phyloP scores from a whole-genome alignment of 92 coral and sea anemone species.

The Paragorgia papillata region DNA sequence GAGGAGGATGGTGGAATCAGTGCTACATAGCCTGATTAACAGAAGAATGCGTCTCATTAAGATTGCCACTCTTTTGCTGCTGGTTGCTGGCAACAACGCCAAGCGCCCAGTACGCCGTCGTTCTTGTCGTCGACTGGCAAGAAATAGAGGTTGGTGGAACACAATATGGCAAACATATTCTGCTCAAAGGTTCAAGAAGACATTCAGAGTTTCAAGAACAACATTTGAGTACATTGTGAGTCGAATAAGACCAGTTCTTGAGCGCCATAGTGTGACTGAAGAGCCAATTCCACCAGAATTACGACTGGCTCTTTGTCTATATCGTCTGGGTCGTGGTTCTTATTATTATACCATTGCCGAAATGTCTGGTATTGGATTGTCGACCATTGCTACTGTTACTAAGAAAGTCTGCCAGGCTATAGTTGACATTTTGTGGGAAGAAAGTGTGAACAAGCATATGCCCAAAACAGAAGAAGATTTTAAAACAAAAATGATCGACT shows the following conservation, averaged over 20 bases:
- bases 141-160: constrained; percentile 25
- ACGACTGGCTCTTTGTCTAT: constrained; percentile 11
- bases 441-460: constrained; percentile 5
- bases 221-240: constrained; percentile 10
- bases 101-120: not conserved
- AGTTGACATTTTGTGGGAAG: not conserved
- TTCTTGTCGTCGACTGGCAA: constrained; percentile 4
- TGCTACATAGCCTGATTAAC: not conserved
- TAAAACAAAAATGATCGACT: constrained; percentile 48
- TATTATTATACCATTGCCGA: constrained; percentile 24
- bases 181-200: constrained; percentile 14
- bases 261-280: constrained; percentile 10
- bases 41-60: not conserved
- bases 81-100: constrained; percentile 3
- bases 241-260: not conserved
- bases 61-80: not conserved
- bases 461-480: constrained; percentile 15
- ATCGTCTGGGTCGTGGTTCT: constrained; percentile 28
- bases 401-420: not conserved
- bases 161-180: constrained; percentile 9
- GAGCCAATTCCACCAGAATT: constrained; percentile 30
- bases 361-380: not conserved
- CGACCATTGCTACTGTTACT: not conserved
- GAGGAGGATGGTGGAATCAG: not conserved
- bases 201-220: constrained; percentile 10